Evolutionary conservation across 2,888 invertebrate genomes (phyloP).

Genomic region (Lithophane semibrunnea): DNA sequence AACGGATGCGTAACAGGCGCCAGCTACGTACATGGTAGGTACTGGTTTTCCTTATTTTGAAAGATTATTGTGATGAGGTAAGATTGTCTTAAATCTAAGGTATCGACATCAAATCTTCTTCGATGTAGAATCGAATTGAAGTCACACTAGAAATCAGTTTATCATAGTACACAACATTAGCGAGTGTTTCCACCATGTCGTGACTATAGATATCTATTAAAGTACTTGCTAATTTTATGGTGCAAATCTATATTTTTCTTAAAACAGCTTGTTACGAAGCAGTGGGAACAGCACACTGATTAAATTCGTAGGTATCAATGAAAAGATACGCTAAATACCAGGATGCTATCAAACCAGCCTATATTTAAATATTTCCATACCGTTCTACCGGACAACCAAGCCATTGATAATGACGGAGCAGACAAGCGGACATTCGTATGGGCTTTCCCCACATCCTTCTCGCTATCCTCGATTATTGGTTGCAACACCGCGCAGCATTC

Average conservation of each 20-base stretch:
- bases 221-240: no score
- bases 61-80: background rate
- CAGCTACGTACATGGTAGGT: background rate
- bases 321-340: background rate
- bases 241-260: background rate
- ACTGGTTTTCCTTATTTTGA: slow-evolving; percentile 10
- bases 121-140: background rate
- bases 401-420: slow-evolving; percentile 47
- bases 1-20: slow-evolving; percentile 7
- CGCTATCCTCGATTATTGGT: slow-evolving; percentile 72
- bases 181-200: background rate
- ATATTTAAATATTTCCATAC: slow-evolving; percentile 56
- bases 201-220: background rate
- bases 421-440: slow-evolving; percentile 56
- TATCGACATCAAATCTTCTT: background rate
- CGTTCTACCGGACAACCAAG: slow-evolving; percentile 43
- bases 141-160: background rate
- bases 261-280: background rate
- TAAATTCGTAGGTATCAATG: background rate
- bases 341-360: slow-evolving; percentile 10
- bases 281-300: background rate
- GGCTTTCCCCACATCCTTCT: slow-evolving; percentile 76
- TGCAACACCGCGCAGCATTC: slow-evolving; percentile 65
- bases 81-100: background rate
- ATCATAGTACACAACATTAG: background rate